Conservation (phyloP, 2,888 invertebrate species). For the Ochropleura leucogaster region DNA sequence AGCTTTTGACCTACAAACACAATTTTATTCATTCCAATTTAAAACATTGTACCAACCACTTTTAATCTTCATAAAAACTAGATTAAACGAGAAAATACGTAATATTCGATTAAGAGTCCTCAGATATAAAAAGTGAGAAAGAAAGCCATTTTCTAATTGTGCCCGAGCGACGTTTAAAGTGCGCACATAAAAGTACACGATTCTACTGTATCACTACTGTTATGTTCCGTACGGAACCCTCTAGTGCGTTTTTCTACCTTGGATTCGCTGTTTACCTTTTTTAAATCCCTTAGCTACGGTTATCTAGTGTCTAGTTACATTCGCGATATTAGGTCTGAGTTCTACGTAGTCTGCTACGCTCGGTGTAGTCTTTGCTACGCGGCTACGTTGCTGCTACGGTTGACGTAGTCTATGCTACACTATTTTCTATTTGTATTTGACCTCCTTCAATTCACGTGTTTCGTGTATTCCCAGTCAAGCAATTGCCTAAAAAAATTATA, state of each 20-base stretch:
- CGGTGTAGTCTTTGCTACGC: constrained; percentile 7
- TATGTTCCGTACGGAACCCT: constrained; percentile 56
- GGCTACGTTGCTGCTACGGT: constrained; percentile 3
- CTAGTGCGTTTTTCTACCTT: constrained; percentile 24
- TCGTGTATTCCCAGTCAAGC: not conserved
- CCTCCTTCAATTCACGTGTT: not conserved
- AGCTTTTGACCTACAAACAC: not conserved
- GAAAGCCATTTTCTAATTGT: constrained; percentile 77
- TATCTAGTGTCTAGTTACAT: constrained; percentile 25
- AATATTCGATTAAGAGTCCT: constrained; percentile 55
- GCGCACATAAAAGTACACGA: constrained; percentile 73
- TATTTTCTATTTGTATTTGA: not conserved
- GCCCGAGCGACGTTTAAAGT: constrained; percentile 74
- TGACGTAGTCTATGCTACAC: not conserved
- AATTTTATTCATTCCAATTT: constrained; percentile 4
- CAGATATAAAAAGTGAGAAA: constrained; percentile 62
- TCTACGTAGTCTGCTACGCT: constrained; percentile 26
- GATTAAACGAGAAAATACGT: constrained; percentile 33
- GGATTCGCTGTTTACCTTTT: constrained; percentile 28
- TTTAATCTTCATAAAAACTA: constrained; percentile 8
- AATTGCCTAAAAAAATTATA: not conserved
- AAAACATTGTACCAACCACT: not conserved
- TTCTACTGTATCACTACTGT: constrained; percentile 61
- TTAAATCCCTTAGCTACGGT: constrained; percentile 17
- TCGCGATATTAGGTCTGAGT: constrained; percentile 34